A percentile compares a stretch with the other conserved stretches of the same genome.
phyloP scores from a whole-genome alignment of 2,888 invertebrate genomes.

The Onchidella celtica region DNA sequence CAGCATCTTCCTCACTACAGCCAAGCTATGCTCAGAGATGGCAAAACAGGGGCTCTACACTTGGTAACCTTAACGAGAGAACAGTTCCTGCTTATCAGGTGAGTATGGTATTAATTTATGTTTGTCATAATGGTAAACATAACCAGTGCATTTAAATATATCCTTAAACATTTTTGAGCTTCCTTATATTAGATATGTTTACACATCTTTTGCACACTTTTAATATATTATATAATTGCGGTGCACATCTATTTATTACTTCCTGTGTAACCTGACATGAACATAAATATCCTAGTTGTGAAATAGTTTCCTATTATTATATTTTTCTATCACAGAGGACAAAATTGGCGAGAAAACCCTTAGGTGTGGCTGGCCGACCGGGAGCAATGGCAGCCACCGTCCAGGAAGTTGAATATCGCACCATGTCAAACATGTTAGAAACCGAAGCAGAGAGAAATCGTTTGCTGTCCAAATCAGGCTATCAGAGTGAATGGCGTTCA shows the following conservation, averaged over 20 bases:
- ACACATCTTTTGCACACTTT: too few relatives aligned
- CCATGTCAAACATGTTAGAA: constrained; percentile 61
- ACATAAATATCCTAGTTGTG: too few relatives aligned
- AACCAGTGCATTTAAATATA: too few relatives aligned
- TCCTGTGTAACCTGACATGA: too few relatives aligned
- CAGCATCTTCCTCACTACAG: constrained; percentile 65
- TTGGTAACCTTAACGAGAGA: constrained; percentile 68
- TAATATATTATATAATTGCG: too few relatives aligned
- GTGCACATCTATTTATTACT: too few relatives aligned
- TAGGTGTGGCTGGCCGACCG: constrained; percentile 59
- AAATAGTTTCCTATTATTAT: too few relatives aligned
- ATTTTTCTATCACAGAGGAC: constrained; percentile 64
- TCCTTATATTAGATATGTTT: too few relatives aligned
- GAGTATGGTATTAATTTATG: constrained; percentile 49
- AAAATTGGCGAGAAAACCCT: constrained; percentile 68
- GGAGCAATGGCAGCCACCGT: constrained; percentile 58
- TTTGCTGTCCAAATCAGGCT: constrained; percentile 58
- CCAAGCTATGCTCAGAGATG: constrained; percentile 64
- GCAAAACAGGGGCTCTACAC: constrained; percentile 65
- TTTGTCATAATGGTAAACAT: too few relatives aligned
- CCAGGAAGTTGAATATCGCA: constrained; percentile 69
- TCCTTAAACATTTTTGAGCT: too few relatives aligned
- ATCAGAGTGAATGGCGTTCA: constrained; percentile 62
- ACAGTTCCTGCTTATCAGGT: constrained; percentile 70
- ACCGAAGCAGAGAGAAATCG: constrained; percentile 69